A percentile compares a stretch with the other conserved stretches of the same genome.
phyloP scores from a whole-genome alignment of 2,113 vertebrate genomes.

The Passer domesticus region DNA sequence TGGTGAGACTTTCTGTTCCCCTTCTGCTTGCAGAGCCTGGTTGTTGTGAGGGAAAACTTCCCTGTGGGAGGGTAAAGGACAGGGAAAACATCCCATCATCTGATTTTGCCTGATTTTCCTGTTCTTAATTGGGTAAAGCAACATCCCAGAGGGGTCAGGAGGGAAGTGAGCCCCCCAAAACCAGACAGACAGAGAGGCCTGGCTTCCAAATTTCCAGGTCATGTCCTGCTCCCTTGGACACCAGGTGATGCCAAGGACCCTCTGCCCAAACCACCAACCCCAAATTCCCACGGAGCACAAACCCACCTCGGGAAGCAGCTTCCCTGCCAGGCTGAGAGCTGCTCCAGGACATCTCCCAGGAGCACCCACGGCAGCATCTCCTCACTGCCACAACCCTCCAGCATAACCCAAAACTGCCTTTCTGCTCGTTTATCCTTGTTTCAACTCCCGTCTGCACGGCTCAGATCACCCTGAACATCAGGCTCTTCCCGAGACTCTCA shows the following conservation, averaged over 20 bases:
- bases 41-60: not conserved
- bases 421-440: not conserved
- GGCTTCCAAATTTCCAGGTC: not conserved
- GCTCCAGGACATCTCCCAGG: not conserved
- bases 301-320: not conserved
- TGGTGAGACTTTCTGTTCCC: not conserved
- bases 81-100: not conserved
- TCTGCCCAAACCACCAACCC: not conserved
- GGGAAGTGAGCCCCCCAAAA: rapidly evolving
- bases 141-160: not conserved
- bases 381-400: not conserved
- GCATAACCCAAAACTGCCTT: not conserved
- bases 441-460: not conserved
- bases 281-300: rapidly evolving
- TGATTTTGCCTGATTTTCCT: not conserved
- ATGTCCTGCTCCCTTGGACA: not conserved
- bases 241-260: rapidly evolving
- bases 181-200: not conserved
- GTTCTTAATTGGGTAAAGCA: rapidly evolving
- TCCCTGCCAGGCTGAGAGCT: not conserved
- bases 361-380: not conserved
- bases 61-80: not conserved
- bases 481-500: not conserved
- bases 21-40: not conserved
- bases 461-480: not conserved